Conservation (phyloP, 2,797 vertebrate species). For the Merluccius polli region DNA sequence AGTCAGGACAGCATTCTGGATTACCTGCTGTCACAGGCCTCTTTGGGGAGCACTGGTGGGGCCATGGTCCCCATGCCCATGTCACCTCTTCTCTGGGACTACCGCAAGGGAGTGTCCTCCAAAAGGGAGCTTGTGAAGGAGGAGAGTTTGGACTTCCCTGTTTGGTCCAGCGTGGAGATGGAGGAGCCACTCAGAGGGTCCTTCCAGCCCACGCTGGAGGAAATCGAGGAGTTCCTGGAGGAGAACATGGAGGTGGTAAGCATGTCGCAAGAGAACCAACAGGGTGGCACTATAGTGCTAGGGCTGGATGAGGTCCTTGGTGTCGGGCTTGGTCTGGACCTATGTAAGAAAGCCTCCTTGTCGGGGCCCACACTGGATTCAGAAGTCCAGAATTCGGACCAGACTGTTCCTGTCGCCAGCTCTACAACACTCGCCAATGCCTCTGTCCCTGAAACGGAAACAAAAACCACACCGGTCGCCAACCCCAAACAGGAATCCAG, state of each 20-base stretch:
- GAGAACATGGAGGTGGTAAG: constrained; percentile 83
- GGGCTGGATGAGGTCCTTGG: constrained; percentile 72
- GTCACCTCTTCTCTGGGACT: constrained; percentile 77
- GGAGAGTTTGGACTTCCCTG: constrained; percentile 81
- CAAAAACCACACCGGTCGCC: constrained; percentile 54
- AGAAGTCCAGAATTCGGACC: constrained; percentile 72
- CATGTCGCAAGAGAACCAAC: constrained; percentile 75
- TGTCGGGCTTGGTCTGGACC: constrained; percentile 53
- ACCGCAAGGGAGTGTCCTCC: constrained; percentile 52
- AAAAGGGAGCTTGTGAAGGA: constrained; percentile 73
- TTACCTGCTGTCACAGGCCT: constrained; percentile 86
- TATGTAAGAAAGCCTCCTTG: constrained; percentile 36
- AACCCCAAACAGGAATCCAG: constrained; percentile 32
- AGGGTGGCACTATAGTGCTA: constrained; percentile 54
- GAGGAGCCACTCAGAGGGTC: constrained; percentile 72
- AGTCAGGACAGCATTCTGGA: constrained; percentile 89
- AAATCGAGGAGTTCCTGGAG: constrained; percentile 88
- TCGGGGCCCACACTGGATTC: constrained; percentile 33
- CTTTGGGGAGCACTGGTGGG: constrained; percentile 61
- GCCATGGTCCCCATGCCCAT: constrained; percentile 46
- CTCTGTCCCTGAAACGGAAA: constrained; percentile 59
- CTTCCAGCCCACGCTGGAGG: constrained; percentile 87
- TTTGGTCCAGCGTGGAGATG: constrained; percentile 74
- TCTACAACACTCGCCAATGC: constrained; percentile 37
- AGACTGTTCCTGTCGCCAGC: constrained; percentile 62